These are phyloP conservation scores for Drosophila robusta DNA, from an alignment of 2,888 invertebrate genomes.

Conservation along the genomic window DNA sequence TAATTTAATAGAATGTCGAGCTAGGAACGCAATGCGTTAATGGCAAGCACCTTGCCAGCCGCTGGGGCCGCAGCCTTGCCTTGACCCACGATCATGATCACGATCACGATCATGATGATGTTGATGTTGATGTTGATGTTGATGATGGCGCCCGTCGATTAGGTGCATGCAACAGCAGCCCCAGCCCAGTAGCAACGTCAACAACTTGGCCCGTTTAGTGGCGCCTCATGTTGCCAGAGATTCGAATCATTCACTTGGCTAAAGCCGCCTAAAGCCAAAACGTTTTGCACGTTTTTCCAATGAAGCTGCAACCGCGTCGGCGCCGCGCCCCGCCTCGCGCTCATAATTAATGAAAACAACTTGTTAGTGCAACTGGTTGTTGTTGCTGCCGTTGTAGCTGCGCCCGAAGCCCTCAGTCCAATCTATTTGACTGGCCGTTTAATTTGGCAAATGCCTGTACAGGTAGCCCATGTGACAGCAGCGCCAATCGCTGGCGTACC, in stretches of 20 bases:
- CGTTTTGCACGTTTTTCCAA: constrained; percentile 81
- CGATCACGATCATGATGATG: constrained; percentile 17
- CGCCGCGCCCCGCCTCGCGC: constrained; percentile 46
- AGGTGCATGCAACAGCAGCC: constrained; percentile 71
- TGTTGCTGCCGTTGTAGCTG: constrained; percentile 8
- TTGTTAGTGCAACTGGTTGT: constrained; percentile 49
- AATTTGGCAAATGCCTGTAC: constrained; percentile 54
- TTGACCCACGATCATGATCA: constrained; percentile 66
- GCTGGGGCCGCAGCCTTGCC: constrained; percentile 39
- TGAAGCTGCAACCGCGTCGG: constrained; percentile 63
- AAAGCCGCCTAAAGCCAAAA: constrained; percentile 58
- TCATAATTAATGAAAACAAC: constrained; percentile 77
- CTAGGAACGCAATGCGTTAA: constrained; percentile 73
- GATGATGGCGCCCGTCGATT: constrained; percentile 76
- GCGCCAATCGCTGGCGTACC: constrained; percentile 32
- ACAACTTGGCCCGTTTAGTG: constrained; percentile 51
- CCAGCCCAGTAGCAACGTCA: constrained; percentile 36
- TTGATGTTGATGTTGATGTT: constrained; percentile 29
- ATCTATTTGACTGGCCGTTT: constrained; percentile 49
- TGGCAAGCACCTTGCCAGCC: constrained; percentile 56
- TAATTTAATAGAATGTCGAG: constrained; percentile 50
- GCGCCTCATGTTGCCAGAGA: constrained; percentile 66
- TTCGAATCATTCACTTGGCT: constrained; percentile 78
- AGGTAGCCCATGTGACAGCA: constrained; percentile 66
- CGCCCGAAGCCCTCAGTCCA: constrained; percentile 18